These are phyloP conservation scores for Spermophilus dauricus DNA, from an alignment of 2,113 vertebrate genomes.

Conservation along the genomic window DNA sequence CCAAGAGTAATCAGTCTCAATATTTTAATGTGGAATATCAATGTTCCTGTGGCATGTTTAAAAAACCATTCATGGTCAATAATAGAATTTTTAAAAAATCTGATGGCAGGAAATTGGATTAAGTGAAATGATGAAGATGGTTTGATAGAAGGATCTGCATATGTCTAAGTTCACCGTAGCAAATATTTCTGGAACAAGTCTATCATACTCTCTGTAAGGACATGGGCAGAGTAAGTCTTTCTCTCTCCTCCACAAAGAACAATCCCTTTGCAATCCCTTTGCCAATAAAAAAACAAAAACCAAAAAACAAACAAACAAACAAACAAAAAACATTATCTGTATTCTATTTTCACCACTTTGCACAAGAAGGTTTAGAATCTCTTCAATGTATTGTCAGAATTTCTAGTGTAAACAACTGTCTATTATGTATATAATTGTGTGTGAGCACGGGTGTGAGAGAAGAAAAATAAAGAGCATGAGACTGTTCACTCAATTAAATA, in stretches of 20 bases:
- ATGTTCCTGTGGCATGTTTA: constrained; percentile 8
- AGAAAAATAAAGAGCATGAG: not conserved
- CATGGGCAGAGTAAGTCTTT: not conserved
- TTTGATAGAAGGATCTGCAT: not conserved
- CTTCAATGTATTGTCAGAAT: constrained; percentile 28
- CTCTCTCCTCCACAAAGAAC: not conserved
- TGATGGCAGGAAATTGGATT: not conserved
- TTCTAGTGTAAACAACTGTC: constrained; percentile 1
- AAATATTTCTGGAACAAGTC: constrained; percentile 24
- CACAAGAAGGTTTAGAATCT: not conserved
- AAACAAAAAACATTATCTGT: not conserved
- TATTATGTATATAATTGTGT: not conserved
- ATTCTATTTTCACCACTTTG: constrained; percentile 12
- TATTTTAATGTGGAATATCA: not conserved
- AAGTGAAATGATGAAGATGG: constrained; percentile 10
- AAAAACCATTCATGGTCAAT: not conserved
- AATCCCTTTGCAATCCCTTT: not conserved
- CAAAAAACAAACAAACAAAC: not conserved
- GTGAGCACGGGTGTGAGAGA: not conserved
- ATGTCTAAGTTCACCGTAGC: not conserved
- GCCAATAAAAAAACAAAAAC: not conserved
- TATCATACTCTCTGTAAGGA: constrained; percentile 27
- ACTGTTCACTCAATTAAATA: constrained; percentile 55
- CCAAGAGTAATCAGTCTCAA: constrained; percentile 28
- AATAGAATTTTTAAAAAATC: constrained; percentile 14